Base-by-base conservation (phyloP, 2,113 vertebrate species). In the Macrotis lagotis region DNA sequence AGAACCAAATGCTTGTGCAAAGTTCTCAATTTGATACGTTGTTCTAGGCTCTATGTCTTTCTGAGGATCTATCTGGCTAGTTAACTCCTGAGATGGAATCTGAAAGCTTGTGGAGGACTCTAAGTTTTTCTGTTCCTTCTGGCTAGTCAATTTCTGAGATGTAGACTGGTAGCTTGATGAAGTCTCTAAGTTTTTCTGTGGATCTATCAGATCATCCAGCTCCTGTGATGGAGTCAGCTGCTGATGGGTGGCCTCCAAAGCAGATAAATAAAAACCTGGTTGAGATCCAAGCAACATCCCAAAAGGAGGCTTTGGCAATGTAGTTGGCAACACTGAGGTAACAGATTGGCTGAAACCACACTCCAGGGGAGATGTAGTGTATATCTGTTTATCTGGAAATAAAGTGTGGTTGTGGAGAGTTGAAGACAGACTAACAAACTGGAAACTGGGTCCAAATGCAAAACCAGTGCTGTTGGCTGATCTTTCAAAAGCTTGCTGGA, bases 1-100 rank as follows among this genome's bases (percentile, higher is more conserved):
- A 98, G 99, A 99, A 98, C 99, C 99, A 91, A 99, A 99, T 92
- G 99, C 99, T 98, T 99, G 99, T 99, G 99, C 99, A 96, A 99
- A 99, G 99, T 99, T 99, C 99, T 99, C 99, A 22, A 99, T 99
- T 99, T 99, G 99, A 99, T 99, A 99, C 0, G 99, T 99, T 97
- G 99, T 98, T 98, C 99, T 98, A 97, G 99, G 98, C 98, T 99
- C 98, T 97, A 99, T 96, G 96, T 99, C 99, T 98, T 99, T 99
- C 97, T 99, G 99, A 97, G 99, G 98, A 97, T 99, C 99, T 97
- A 99, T 98, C 95, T 98, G 98, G 98, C 99, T 98, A 95, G 99
- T 99, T 98, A 99, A 98, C 98, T 99, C 99, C 98, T 99, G 99
- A 97, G 99, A 99, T 7, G 99, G 98, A 96, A 99, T 99, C 97